phyloP scores from a whole-genome alignment of 1,140 invertebrate species.

The Papilio machaon region DNA sequence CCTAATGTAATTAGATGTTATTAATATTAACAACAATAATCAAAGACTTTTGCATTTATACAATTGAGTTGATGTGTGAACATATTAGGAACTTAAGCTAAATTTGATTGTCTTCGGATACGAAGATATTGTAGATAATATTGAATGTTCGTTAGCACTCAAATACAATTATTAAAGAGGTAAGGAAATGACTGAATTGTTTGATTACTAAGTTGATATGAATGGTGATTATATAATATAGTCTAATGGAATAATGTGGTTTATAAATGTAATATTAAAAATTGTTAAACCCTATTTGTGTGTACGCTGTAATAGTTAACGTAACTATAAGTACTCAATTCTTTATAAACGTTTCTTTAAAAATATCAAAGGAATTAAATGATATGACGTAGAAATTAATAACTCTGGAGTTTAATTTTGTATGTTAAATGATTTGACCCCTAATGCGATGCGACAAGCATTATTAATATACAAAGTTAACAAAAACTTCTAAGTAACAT shows the following conservation, averaged over 20 bases:
- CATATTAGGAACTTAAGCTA: neutral
- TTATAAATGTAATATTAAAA: conserved; percentile 8
- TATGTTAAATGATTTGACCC: neutral
- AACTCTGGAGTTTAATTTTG: neutral
- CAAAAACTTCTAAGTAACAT: neutral
- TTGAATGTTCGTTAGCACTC: conserved; percentile 33
- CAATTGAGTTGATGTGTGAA: conserved; percentile 27
- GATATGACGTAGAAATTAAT: neutral
- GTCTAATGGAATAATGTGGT: neutral
- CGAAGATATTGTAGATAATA: conserved; percentile 26
- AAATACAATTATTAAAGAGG: conserved; percentile 42
- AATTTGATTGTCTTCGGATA: conserved; percentile 37
- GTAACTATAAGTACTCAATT: neutral
- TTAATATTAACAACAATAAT: conserved; percentile 33
- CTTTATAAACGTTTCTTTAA: neutral
- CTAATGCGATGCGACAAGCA: too few species aligned
- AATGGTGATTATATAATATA: conserved; percentile 26
- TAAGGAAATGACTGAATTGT: conserved; percentile 56
- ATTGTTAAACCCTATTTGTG: conserved; percentile 14
- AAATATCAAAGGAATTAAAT: neutral
- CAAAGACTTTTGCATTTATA: conserved; percentile 35
- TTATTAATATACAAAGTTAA: conserved; percentile 2
- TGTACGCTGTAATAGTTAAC: conserved; percentile 3
- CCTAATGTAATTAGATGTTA: conserved; percentile 59
- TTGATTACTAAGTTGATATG: conserved; percentile 49